Evolutionary conservation across 2,113 vertebrate genomes (phyloP), one percentile per base, ranked within the genome.

Genomic region (Accipiter cooperii): DNA sequence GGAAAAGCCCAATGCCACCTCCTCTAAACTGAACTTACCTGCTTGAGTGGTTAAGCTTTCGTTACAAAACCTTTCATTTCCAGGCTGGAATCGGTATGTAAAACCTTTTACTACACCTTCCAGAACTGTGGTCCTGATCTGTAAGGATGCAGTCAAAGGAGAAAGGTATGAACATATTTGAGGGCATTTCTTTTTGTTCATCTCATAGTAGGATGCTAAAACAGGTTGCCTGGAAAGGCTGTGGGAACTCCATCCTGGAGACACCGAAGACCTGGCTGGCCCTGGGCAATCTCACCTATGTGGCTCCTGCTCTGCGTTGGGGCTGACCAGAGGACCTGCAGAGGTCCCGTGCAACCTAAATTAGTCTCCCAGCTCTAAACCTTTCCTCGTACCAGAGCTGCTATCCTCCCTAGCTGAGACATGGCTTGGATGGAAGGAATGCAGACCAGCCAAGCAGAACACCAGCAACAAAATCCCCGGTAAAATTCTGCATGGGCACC

Each of bases 401-500:
- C 74, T 8, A 1, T 38, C 34, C 49, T 88, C 34, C 15, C 52
- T 63, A 79, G 36, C 42, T 66, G 38, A 31, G 60, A 25, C 12
- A 13, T 31, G 24, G 55, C 71, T 73, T 52, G 36, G 40, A 25
- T 13, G 46, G 58, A 51, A 94, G 52, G 60, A 70, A 88, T 15
- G 24, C 88, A 65, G 24, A 44, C 58, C 44, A 83, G 49, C 44
- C 4, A 2, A 88, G 80, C 71, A 83, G 71, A 92, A 74, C 69
- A 85, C 9, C 29, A 61, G 60, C 0, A 0, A 70, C 34, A 69
- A 69, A 79, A 89, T 25, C 26, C 29, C 38, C 0, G 0, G 68
- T 84, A 34, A 95, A 93, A 86, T 80, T 83, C 83, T 89, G 60
- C 86, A 40, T 11, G 47, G 25, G 76, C 86, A 88, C 19, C 20